These are phyloP conservation scores for Drosophila sulfurigaster DNA, from an alignment of 1,140 invertebrate species.

Conservation along the genomic window DNA sequence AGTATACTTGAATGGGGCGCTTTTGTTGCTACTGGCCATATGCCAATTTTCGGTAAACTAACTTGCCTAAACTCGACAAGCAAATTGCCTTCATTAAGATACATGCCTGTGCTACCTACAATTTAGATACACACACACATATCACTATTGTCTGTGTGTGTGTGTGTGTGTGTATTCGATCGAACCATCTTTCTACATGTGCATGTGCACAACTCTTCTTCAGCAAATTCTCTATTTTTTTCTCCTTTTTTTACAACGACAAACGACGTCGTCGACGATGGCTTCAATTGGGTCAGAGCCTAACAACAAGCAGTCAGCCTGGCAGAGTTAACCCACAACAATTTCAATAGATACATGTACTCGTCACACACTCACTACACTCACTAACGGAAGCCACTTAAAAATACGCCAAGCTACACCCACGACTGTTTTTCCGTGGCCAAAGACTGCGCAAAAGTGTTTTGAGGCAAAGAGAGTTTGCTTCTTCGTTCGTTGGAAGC, in stretches of 20 bases:
- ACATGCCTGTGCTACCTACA: conserved; percentile 80
- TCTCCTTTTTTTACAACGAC: conserved; percentile 44
- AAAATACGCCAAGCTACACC: conserved; percentile 69
- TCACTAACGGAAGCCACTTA: conserved; percentile 74
- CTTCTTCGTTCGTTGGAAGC: background rate
- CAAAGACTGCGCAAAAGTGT: conserved; percentile 41
- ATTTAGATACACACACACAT: conserved; percentile 68
- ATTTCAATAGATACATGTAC: conserved; percentile 74
- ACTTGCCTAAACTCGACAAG: conserved; percentile 83
- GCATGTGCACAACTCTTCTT: conserved; percentile 40
- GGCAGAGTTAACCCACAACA: conserved; percentile 59
- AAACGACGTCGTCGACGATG: conserved; percentile 57
- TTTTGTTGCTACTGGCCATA: conserved; percentile 82
- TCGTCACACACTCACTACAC: conserved; percentile 35
- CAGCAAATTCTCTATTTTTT: conserved; percentile 23
- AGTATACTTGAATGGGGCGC: conserved; percentile 35
- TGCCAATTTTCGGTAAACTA: conserved; percentile 84
- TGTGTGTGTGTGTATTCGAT: conserved; percentile 30
- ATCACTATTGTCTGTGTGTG: conserved; percentile 26
- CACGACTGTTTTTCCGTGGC: conserved; percentile 27
- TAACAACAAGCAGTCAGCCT: conserved; percentile 43
- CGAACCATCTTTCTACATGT: conserved; percentile 43
- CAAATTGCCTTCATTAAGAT: conserved; percentile 84
- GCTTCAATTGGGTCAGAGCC: conserved; percentile 76
- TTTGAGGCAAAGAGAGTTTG: conserved; percentile 1